A percentile compares a stretch with the other conserved stretches of the same genome.
Evolutionary conservation across 2,888 invertebrate genomes (phyloP).

Genomic region (Eudasyphora cyanicolor): DNA sequence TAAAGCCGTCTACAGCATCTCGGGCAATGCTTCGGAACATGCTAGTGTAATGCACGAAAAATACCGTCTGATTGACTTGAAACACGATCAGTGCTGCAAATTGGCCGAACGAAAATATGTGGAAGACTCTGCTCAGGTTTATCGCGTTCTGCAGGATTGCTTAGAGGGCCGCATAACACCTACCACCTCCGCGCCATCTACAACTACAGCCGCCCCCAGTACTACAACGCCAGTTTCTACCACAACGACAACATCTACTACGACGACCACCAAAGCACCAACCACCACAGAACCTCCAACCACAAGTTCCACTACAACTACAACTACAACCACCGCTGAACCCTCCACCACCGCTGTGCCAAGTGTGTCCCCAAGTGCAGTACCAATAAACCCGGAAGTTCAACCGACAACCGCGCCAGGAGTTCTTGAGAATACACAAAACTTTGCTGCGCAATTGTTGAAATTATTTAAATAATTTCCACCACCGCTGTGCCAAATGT

Average conservation of each 20-base stretch:
- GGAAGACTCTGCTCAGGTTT: slow-evolving; percentile 71
- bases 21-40: slow-evolving; percentile 74
- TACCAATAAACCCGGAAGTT: not conserved
- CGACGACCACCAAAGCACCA: slow-evolving; percentile 1
- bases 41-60: slow-evolving; percentile 71
- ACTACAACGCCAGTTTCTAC: slow-evolving; percentile 50
- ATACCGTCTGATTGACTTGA: slow-evolving; percentile 71
- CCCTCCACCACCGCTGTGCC: not conserved
- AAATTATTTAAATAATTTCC: slow-evolving; percentile 31
- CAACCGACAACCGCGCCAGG: too few relatives aligned
- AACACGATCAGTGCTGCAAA: slow-evolving; percentile 71
- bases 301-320: slow-evolving; percentile 2
- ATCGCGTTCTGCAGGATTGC: slow-evolving; percentile 73
- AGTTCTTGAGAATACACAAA: too few relatives aligned
- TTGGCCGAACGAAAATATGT: slow-evolving; percentile 72
- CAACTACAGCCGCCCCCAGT: slow-evolving; percentile 36
- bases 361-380: not conserved
- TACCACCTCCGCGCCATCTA: slow-evolving; percentile 61
- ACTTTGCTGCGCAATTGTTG: slow-evolving; percentile 21
- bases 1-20: slow-evolving; percentile 71
- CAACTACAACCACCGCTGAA: slow-evolving; percentile 63
- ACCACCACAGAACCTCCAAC: not conserved
- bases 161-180: slow-evolving; percentile 71
- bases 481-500: slow-evolving; percentile 2
- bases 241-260: not conserved